These are phyloP conservation scores for Stomatorhinus ivindoensis DNA, from an alignment of 2,113 vertebrate species.

Conservation along the genomic window DNA sequence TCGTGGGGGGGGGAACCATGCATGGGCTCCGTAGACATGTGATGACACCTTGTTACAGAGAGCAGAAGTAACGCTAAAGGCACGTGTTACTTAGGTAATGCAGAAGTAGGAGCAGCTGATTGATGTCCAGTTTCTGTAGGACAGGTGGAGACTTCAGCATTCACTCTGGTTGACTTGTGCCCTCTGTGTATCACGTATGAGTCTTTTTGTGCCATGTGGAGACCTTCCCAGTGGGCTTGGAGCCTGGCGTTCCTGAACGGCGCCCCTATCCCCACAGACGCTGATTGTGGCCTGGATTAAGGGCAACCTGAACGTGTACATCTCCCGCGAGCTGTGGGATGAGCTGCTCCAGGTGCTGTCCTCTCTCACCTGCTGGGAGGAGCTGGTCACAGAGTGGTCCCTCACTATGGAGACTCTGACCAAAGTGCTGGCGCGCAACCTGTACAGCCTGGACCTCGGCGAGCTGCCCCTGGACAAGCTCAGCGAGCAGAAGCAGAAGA, in stretches of 20 bases:
- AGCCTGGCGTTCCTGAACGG: not conserved
- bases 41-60: not conserved
- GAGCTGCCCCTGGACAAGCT: slow-evolving; percentile 94
- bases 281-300: slow-evolving; percentile 99
- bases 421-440: slow-evolving; percentile 93
- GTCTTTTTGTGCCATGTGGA: not conserved
- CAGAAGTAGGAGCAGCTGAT: not conserved
- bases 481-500: slow-evolving; percentile 98
- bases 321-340: slow-evolving; percentile 96
- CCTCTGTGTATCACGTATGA: not conserved
- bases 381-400: slow-evolving; percentile 96
- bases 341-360: slow-evolving; percentile 89
- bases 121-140: not conserved
- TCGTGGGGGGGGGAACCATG: not conserved
- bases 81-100: not conserved
- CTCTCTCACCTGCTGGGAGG: slow-evolving; percentile 93
- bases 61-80: not conserved
- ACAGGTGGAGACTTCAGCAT: not conserved
- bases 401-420: slow-evolving; percentile 98
- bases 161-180: not conserved
- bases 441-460: slow-evolving; percentile 89
- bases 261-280: slow-evolving; percentile 63
- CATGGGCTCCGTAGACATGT: not conserved
- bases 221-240: not conserved
- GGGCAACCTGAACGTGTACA: slow-evolving; percentile 92